Percentiles rank a stretch among this genome's conserved stretches.
Evolutionary conservation across 2,797 vertebrate species (phyloP).

Genomic region (Eulemur rubriventer): DNA sequence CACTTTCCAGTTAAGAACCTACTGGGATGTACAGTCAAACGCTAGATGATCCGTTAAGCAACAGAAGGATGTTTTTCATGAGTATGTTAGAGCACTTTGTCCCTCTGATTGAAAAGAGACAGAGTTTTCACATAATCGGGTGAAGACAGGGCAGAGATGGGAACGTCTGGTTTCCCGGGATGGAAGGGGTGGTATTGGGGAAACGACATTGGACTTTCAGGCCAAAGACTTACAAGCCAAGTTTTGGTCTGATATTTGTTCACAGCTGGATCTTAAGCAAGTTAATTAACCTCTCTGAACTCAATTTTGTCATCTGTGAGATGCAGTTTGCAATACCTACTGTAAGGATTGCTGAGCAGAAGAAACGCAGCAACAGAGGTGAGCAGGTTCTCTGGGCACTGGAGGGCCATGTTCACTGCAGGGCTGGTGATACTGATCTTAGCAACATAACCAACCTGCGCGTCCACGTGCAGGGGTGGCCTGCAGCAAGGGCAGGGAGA

Average conservation of each 20-base stretch:
- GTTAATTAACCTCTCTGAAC: conserved; percentile 65
- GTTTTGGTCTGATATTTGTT: background rate
- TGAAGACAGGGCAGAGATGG: too few species aligned
- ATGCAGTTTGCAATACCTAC: background rate
- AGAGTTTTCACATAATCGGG: background rate
- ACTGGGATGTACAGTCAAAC: background rate
- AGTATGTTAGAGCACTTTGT: background rate
- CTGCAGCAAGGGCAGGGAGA: fast-evolving
- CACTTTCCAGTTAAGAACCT: background rate
- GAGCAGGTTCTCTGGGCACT: background rate
- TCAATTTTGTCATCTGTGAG: conserved; percentile 2
- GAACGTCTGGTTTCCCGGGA: background rate
- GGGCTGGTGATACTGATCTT: fast-evolving
- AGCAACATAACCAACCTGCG: fast-evolving
- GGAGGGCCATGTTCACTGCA: background rate
- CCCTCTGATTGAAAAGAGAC: background rate
- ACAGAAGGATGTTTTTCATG: background rate
- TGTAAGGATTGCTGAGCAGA: background rate
- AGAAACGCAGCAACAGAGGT: background rate
- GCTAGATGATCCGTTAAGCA: background rate
- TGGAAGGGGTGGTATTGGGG: background rate
- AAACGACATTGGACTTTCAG: background rate
- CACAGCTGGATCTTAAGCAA: background rate
- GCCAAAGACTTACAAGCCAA: background rate
- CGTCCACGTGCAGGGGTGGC: fast-evolving